Percentiles rank a stretch among this genome's conserved stretches.
phyloP scores from a whole-genome alignment of 2,113 vertebrate species.

The Herpailurus yagouaroundi region DNA sequence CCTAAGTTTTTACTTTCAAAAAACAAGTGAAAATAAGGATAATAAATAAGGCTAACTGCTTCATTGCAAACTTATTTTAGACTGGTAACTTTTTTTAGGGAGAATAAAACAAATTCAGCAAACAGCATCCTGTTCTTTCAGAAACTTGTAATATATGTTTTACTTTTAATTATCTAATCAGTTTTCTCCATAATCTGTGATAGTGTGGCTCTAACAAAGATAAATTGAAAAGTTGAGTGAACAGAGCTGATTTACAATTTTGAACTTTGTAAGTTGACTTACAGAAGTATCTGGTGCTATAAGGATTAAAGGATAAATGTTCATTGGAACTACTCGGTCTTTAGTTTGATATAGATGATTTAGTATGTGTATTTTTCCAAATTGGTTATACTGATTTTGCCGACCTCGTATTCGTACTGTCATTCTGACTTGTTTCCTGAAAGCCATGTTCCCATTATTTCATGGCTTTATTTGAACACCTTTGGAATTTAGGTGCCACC shows the following conservation, averaged over 20 bases:
- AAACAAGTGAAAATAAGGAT: conserved; percentile 24
- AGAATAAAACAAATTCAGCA: conserved; percentile 28
- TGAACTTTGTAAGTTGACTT: conserved; percentile 13
- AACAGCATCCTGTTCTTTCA: background rate
- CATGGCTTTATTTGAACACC: conserved; percentile 40
- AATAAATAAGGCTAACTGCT: background rate
- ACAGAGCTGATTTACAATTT: background rate
- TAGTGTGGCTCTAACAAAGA: background rate
- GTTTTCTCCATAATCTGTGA: conserved; percentile 42
- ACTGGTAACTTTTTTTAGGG: background rate
- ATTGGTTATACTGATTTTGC: background rate
- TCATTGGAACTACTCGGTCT: background rate
- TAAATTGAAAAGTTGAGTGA: conserved; percentile 23
- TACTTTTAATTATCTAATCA: conserved; percentile 34
- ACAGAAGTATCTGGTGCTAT: background rate
- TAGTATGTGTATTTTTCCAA: background rate
- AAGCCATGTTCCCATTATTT: conserved; percentile 22
- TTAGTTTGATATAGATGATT: background rate
- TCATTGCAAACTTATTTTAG: conserved; percentile 14
- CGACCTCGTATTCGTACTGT: conserved; percentile 12
- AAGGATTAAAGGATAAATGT: background rate
- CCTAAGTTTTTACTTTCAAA: conserved; percentile 37
- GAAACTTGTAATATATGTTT: conserved; percentile 43
- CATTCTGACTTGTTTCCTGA: conserved; percentile 58
- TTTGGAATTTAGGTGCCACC: conserved; percentile 20